These are phyloP conservation scores for Melolontha melolontha DNA, from an alignment of 2,888 invertebrate genomes.

Conservation along the genomic window DNA sequence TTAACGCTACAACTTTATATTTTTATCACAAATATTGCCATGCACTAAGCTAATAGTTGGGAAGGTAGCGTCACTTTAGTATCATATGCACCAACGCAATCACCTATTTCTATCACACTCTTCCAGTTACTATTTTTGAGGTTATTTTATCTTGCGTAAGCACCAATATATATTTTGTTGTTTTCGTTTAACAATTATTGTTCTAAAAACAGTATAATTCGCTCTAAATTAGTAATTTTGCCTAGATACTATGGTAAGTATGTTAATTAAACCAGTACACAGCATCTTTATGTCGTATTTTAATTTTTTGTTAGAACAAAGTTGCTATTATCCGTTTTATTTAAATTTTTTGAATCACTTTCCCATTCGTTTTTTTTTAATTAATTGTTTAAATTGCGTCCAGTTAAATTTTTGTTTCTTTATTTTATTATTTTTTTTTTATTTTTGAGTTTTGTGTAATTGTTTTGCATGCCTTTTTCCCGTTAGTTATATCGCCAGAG, in stretches of 20 bases:
- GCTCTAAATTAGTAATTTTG: no score
- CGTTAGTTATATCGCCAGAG: slow-evolving; percentile 88
- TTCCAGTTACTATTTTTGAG: neutral
- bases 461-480: slow-evolving; percentile 59
- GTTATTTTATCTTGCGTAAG: neutral
- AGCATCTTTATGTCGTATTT: no score
- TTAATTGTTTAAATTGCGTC: neutral
- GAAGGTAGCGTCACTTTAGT: no score
- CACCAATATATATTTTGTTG: neutral
- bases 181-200: no score
- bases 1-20: no score
- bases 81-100: no score
- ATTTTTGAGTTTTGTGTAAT: slow-evolving; percentile 55
- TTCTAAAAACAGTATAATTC: no score
- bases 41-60: no score
- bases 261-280: neutral
- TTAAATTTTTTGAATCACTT: slow-evolving; percentile 34
- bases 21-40: no score
- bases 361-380: slow-evolving; percentile 24
- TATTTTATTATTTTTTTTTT: slow-evolving; percentile 56
- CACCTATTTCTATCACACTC: no score
- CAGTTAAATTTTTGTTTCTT: slow-evolving; percentile 41
- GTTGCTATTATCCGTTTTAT: slow-evolving; percentile 39
- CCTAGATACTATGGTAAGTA: neutral
- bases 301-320: no score